Conservation (phyloP, 2,113 vertebrate species). For the Indicator indicator region DNA sequence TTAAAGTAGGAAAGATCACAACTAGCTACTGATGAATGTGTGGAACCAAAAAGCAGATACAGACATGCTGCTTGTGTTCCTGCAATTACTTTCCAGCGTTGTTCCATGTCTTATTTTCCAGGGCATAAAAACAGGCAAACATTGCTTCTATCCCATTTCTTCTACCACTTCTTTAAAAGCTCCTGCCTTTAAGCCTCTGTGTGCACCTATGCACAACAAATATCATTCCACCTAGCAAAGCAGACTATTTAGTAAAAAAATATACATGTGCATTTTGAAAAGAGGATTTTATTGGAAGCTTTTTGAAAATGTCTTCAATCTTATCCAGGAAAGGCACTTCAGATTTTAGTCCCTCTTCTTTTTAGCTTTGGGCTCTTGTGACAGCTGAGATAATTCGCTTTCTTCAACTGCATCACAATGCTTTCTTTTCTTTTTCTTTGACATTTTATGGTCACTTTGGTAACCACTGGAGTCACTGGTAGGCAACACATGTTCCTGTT, state of each 20-base stretch:
- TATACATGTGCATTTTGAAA: not conserved
- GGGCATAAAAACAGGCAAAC: not conserved
- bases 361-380: slow-evolving; percentile 72
- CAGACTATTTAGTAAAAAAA: not conserved
- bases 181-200: not conserved
- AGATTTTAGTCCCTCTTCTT: slow-evolving; percentile 74
- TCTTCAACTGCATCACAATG: slow-evolving; percentile 40
- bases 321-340: not conserved
- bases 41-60: not conserved
- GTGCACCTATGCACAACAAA: not conserved
- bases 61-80: not conserved
- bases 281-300: slow-evolving; percentile 34
- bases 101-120: not conserved
- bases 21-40: rapidly evolving
- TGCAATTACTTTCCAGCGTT: not conserved
- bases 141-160: not conserved
- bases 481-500: slow-evolving; percentile 61
- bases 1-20: not conserved
- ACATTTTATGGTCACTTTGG: slow-evolving; percentile 80
- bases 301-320: not conserved
- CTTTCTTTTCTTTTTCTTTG: slow-evolving; percentile 83
- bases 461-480: slow-evolving; percentile 86
- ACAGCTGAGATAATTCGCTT: not conserved
- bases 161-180: not conserved
- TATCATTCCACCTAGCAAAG: not conserved